Percentiles rank a stretch among this genome's conserved stretches.
These are phyloP conservation scores for Procambarus clarkii DNA, from an alignment of 1,140 invertebrate species.

Conservation along the genomic window DNA sequence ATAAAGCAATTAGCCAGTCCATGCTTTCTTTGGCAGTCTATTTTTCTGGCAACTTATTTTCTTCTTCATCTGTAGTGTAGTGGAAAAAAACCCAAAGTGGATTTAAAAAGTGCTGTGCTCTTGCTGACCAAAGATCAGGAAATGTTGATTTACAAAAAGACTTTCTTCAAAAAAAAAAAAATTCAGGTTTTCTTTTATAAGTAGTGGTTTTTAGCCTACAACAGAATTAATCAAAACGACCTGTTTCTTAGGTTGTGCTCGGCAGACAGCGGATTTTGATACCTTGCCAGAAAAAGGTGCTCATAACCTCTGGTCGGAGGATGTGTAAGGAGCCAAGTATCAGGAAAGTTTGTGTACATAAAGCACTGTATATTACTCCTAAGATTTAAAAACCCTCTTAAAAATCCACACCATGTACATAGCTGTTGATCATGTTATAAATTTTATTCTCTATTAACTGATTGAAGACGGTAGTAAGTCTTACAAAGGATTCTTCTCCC, in stretches of 20 bases:
- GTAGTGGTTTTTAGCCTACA: conserved; percentile 29
- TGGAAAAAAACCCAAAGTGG: conserved; percentile 44
- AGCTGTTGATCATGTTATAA: conserved; percentile 71
- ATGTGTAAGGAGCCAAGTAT: conserved; percentile 50
- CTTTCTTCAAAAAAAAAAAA: conserved; percentile 3
- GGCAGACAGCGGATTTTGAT: conserved; percentile 56
- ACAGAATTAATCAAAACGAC: conserved; percentile 21
- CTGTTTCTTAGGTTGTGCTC: conserved; percentile 54
- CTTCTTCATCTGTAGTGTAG: conserved; percentile 60
- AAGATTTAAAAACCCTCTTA: conserved; percentile 54
- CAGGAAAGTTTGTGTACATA: conserved; percentile 68
- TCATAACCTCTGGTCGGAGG: conserved; percentile 41
- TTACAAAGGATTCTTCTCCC: conserved; percentile 42
- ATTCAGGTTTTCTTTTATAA: conserved; percentile 28
- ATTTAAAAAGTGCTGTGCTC: conserved; percentile 44
- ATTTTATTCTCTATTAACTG: conserved; percentile 71
- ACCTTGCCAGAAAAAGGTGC: conserved; percentile 57
- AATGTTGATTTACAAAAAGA: not conserved
- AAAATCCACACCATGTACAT: conserved; percentile 67
- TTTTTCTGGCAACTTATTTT: conserved; percentile 67
- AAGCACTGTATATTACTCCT: conserved; percentile 63
- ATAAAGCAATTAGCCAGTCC: conserved; percentile 60
- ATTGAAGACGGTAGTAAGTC: conserved; percentile 60
- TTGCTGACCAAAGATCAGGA: conserved; percentile 37
- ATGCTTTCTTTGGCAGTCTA: conserved; percentile 66